These are phyloP conservation scores for Gerris buenoi DNA, from an alignment of 1,140 invertebrate genomes.

Conservation along the genomic window DNA sequence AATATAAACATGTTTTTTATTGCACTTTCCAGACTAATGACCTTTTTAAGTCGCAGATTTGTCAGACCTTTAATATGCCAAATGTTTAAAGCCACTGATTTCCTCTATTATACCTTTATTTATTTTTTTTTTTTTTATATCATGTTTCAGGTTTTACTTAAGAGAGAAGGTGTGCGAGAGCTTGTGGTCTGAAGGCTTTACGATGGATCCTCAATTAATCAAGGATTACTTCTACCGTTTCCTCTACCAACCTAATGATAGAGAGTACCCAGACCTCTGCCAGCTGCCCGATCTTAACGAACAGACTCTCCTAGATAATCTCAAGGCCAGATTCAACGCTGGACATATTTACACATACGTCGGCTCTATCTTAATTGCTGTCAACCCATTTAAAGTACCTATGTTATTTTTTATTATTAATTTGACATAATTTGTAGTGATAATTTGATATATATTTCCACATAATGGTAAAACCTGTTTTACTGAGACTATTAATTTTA, in stretches of 20 bases:
- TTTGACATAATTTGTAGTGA: no score
- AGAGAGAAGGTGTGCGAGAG: slow-evolving; percentile 63
- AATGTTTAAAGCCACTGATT: no score
- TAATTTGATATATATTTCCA: no score
- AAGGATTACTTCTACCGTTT: slow-evolving; percentile 82
- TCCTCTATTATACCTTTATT: no score
- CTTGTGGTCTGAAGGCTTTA: slow-evolving; percentile 68
- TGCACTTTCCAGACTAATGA: no score
- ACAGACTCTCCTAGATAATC: slow-evolving; percentile 78
- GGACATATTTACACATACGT: slow-evolving; percentile 95
- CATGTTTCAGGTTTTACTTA: slow-evolving; percentile 54
- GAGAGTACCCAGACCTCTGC: slow-evolving; percentile 88
- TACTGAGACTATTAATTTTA: no score
- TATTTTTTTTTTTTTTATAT: no score
- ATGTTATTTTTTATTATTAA: no score
- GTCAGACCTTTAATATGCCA: no score
- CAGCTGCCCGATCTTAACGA: slow-evolving; percentile 90
- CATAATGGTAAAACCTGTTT: no score
- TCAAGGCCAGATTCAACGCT: slow-evolving; percentile 71
- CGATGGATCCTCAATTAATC: slow-evolving; percentile 77
- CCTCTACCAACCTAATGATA: slow-evolving; percentile 72
- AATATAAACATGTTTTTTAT: no score
- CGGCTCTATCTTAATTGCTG: slow-evolving; percentile 86
- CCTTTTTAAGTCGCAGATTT: no score
- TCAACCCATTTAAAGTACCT: slow-evolving; percentile 70